These are phyloP conservation scores for Herpailurus yagouaroundi DNA, from an alignment of 2,113 vertebrate genomes.

Conservation along the genomic window DNA sequence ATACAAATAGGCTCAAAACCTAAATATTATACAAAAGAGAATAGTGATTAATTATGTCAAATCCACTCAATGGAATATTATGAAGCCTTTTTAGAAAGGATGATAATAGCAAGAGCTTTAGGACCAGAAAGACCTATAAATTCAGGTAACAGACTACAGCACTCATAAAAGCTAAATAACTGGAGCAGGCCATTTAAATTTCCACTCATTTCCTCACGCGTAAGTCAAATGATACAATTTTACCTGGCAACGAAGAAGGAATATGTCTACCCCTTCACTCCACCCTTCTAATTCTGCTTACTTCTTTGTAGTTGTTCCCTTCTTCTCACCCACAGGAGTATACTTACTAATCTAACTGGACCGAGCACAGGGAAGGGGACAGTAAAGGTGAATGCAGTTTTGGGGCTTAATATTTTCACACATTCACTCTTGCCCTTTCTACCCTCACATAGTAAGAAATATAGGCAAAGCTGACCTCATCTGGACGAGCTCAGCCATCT, in stretches of 20 bases:
- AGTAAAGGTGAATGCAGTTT: background rate
- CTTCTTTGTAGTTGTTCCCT: background rate
- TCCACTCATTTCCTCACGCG: background rate
- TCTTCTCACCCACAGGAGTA: background rate
- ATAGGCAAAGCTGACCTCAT: background rate
- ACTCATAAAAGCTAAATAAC: background rate
- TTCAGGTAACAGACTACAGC: background rate
- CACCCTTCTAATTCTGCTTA: background rate
- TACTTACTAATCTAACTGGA: background rate
- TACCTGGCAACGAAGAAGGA: background rate
- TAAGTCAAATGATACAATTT: constrained; percentile 20
- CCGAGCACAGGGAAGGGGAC: background rate
- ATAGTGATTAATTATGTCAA: constrained; percentile 25
- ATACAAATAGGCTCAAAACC: constrained; percentile 22
- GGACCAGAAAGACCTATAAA: background rate
- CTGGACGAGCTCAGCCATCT: background rate
- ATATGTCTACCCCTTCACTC: background rate
- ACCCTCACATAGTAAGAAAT: background rate
- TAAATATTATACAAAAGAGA: constrained; percentile 9
- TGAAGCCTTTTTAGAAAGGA: background rate
- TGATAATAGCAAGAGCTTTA: background rate
- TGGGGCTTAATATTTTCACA: background rate
- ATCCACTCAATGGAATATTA: background rate
- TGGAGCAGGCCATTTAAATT: background rate
- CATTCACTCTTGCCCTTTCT: background rate